Percentiles rank a stretch among this genome's conserved stretches.
These are phyloP conservation scores for Hydrotaea cyrtoneurina DNA, from an alignment of 2,888 invertebrate species.

Conservation along the genomic window DNA sequence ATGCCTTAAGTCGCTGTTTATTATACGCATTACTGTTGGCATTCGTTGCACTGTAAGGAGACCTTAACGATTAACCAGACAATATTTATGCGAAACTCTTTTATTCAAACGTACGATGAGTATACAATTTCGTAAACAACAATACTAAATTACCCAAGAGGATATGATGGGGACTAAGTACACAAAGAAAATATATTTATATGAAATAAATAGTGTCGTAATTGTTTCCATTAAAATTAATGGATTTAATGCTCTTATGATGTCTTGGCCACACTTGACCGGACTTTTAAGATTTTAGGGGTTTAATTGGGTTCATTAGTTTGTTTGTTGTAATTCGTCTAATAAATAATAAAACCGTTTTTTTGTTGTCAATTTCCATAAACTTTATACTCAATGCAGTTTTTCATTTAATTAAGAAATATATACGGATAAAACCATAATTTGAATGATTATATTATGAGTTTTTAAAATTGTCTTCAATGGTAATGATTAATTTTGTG, in stretches of 20 bases:
- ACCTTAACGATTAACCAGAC: neutral
- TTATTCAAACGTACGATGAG: neutral
- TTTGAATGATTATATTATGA: too few relatives aligned
- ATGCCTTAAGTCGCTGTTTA: neutral
- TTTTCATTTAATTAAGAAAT: too few relatives aligned
- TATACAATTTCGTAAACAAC: neutral
- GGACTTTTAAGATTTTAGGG: too few relatives aligned
- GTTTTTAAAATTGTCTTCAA: too few relatives aligned
- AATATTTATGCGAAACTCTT: neutral
- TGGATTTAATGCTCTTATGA: neutral
- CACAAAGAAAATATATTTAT: neutral
- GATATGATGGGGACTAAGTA: neutral
- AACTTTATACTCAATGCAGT: too few relatives aligned
- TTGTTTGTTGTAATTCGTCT: too few relatives aligned
- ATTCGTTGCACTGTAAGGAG: neutral
- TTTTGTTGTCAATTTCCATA: too few relatives aligned
- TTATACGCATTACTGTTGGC: neutral
- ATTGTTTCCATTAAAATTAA: neutral
- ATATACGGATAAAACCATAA: too few relatives aligned
- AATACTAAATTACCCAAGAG: conserved; percentile 2
- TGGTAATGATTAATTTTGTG: too few relatives aligned
- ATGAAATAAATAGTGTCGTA: neutral
- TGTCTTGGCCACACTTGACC: neutral
- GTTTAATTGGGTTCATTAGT: too few relatives aligned
- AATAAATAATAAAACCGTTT: too few relatives aligned